These are phyloP conservation scores for Dryadula phaetusa DNA, from an alignment of 2,888 invertebrate genomes.

Conservation along the genomic window DNA sequence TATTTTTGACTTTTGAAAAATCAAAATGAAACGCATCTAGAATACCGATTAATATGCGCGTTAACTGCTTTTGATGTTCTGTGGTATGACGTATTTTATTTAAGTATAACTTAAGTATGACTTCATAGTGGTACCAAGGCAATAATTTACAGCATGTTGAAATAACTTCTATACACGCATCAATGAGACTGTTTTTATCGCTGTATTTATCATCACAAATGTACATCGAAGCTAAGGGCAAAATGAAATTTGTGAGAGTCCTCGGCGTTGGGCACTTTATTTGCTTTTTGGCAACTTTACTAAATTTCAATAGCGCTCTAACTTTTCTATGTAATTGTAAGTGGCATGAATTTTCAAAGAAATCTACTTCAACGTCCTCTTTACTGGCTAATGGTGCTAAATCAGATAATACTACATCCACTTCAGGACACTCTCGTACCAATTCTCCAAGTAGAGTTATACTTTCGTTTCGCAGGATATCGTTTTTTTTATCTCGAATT, in stretches of 20 bases:
- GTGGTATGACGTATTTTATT: constrained; percentile 88
- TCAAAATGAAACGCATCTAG: constrained; percentile 97
- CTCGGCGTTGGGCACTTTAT: constrained; percentile 86
- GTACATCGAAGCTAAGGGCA: constrained; percentile 93
- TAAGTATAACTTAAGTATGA: constrained; percentile 91
- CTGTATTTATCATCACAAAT: constrained; percentile 90
- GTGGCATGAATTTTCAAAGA: constrained; percentile 97
- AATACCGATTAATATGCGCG: constrained; percentile 90
- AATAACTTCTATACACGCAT: constrained; percentile 92
- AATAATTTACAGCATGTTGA: constrained; percentile 90
- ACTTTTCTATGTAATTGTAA: constrained; percentile 93
- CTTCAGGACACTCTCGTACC: constrained; percentile 87
- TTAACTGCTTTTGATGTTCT: constrained; percentile 93
- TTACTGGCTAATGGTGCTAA: constrained; percentile 87
- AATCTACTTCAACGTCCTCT: constrained; percentile 93
- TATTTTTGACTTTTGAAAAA: constrained; percentile 85
- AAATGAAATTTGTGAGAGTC: constrained; percentile 92
- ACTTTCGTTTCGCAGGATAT: constrained; percentile 90
- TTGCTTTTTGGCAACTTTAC: constrained; percentile 86
- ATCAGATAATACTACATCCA: constrained; percentile 89
- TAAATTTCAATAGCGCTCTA: constrained; percentile 91
- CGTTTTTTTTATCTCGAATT: constrained; percentile 88
- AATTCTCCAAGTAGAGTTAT: constrained; percentile 91
- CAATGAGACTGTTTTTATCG: constrained; percentile 91
- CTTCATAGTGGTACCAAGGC: constrained; percentile 96